A percentile compares a stretch with the other conserved stretches of the same genome.
Evolutionary conservation across 2,888 invertebrate species (phyloP).

Genomic region (Abrostola tripartita): DNA sequence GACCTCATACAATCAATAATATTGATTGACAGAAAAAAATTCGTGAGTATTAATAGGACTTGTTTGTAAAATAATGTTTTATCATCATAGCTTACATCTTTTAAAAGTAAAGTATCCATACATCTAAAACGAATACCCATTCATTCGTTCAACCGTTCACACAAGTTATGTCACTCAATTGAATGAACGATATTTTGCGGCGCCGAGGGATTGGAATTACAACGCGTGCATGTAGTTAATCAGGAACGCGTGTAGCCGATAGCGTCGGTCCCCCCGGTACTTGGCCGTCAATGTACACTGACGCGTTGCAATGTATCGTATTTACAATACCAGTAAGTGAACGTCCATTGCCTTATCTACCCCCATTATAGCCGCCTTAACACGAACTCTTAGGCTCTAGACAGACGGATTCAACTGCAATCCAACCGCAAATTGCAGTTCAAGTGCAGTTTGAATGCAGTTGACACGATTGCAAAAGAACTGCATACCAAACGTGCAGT

Average conservation of each 20-base stretch:
- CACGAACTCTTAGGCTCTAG: no score
- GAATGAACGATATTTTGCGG: slow-evolving; percentile 12
- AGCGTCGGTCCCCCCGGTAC: slow-evolving; percentile 28
- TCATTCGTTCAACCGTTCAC: slow-evolving; percentile 26
- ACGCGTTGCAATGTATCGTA: slow-evolving; percentile 11
- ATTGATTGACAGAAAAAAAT: no score
- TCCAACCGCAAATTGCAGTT: no score
- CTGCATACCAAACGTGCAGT: no score
- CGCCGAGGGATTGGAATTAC: slow-evolving; percentile 35
- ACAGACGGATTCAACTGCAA: no score
- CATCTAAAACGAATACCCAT: slow-evolving; percentile 15
- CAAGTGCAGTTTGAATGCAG: no score
- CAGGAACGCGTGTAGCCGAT: slow-evolving; percentile 42
- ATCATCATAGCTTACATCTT: neutral
- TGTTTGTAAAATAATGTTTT: no score
- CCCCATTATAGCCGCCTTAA: no score
- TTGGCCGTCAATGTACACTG: slow-evolving; percentile 23
- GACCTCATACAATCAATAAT: no score
- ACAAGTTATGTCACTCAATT: slow-evolving; percentile 24
- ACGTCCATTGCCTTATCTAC: no score
- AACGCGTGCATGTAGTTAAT: slow-evolving; percentile 45
- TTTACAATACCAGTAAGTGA: neutral
- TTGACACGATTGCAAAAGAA: no score
- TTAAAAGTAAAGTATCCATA: neutral
- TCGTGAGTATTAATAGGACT: no score